A percentile compares a stretch with the other conserved stretches of the same genome.
Conservation (phyloP, 2,113 vertebrate species). For the Hippolais icterina region DNA sequence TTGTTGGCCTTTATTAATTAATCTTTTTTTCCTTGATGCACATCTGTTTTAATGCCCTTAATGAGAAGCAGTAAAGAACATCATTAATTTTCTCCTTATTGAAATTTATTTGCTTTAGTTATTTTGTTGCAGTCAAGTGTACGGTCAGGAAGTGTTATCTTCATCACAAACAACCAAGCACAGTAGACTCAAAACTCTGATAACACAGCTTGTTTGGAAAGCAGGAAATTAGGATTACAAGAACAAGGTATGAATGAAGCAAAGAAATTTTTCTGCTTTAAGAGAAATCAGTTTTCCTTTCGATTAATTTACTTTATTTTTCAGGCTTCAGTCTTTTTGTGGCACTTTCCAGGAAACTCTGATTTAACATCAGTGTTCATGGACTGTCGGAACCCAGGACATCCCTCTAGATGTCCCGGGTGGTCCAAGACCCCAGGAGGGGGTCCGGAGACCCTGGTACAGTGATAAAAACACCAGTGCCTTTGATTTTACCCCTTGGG, state of each 20-base stretch:
- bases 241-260: neutral
- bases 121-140: neutral
- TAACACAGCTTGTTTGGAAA: neutral
- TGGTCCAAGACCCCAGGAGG: too few species aligned
- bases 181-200: neutral
- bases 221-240: neutral
- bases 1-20: constrained; percentile 14
- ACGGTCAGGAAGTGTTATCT: neutral
- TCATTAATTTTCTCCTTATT: constrained; percentile 8
- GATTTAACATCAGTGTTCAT: neutral
- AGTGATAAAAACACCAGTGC: too few species aligned
- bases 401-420: too few species aligned
- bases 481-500: too few species aligned
- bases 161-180: neutral
- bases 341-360: neutral
- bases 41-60: constrained; percentile 21
- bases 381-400: neutral
- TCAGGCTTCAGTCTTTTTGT: neutral
- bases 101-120: neutral
- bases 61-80: constrained; percentile 26
- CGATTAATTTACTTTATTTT: neutral
- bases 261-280: neutral
- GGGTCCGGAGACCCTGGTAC: too few species aligned
- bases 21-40: neutral
- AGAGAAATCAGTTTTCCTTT: neutral